Base-by-base conservation (phyloP, 2,888 invertebrate genomes). In the Melipona beecheii region DNA sequence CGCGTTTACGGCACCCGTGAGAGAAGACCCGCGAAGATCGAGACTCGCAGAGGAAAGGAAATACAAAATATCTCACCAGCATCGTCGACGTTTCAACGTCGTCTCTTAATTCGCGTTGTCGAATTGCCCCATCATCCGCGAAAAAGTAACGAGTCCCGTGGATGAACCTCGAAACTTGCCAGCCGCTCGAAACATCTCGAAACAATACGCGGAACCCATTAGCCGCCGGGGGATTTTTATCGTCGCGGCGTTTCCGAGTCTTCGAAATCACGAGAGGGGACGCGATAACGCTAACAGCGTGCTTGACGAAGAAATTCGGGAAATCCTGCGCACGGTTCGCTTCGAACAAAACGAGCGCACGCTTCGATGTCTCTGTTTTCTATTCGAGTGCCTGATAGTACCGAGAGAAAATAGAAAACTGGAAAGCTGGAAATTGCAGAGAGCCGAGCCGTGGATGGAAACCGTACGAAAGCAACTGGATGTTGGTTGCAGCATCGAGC, bases 381-480 rank as follows among this genome's bases (percentile, higher is more conserved):
- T 56, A 58, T 58, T 58, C n/a, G 24, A 58, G 6, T 17, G 27
- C 27, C 36, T 52, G 27, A 66, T 76, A n/a, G n/a, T n/a, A 66
- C 60, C 36, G 66, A 71, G 52, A 71, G 60, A 80, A 76, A 43
- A 9, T 9, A 36, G 0, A 43, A 9, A 43, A 43, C 9, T 43
- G 43, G 43, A 11, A 43, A 60, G 4, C 49, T 43, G 69, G 31
- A 64, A 75, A 58, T 27, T 31, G 17, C 17, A 52, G 11, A 11
- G 36, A 19, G 17, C 17, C 36, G 17, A 17, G 36, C 15, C 17
- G 43, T 2, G 27, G 17, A 43, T 43, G 17, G 43, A 9, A 64
- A 77, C 21, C 31, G 62, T 62, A 58, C 56, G 80, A 83, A 75
- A 81, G 68, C 81, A 81, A 75, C 76, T 83, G 64, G 72, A 75